Conservation (phyloP, 2,888 invertebrate genomes). For the Timema cristinae region DNA sequence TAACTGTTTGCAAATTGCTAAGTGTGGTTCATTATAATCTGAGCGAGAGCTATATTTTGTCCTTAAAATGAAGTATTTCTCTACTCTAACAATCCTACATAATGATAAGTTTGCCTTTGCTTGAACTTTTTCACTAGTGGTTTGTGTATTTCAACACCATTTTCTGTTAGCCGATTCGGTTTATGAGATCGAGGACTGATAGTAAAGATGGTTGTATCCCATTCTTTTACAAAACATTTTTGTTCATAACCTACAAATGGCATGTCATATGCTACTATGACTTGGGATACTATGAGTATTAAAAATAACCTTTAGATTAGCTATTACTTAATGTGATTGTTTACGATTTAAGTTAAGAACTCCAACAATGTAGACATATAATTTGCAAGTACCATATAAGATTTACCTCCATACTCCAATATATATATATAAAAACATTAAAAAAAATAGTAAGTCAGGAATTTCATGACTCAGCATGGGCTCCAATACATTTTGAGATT, state of each 20-base stretch:
- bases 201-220: not conserved
- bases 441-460: not conserved
- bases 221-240: not conserved
- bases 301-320: not conserved
- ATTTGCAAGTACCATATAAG: not conserved
- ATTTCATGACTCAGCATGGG: not conserved
- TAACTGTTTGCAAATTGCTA: not conserved
- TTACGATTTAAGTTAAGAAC: not conserved
- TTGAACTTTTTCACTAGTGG: not conserved
- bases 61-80: not conserved
- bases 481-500: not conserved
- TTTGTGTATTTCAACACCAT: not conserved
- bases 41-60: not conserved
- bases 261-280: not conserved
- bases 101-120: not conserved
- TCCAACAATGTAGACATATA: not conserved
- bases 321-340: not conserved
- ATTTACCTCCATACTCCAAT: not conserved
- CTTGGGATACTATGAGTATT: not conserved
- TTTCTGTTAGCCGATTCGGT: not conserved
- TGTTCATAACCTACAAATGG: not conserved
- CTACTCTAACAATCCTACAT: not conserved
- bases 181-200: not conserved
- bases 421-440: no score
- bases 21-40: not conserved